Evolutionary conservation across 1,140 invertebrate species (phyloP), one percentile per base, ranked within the genome.

Genomic region (Argopecten irradians): DNA sequence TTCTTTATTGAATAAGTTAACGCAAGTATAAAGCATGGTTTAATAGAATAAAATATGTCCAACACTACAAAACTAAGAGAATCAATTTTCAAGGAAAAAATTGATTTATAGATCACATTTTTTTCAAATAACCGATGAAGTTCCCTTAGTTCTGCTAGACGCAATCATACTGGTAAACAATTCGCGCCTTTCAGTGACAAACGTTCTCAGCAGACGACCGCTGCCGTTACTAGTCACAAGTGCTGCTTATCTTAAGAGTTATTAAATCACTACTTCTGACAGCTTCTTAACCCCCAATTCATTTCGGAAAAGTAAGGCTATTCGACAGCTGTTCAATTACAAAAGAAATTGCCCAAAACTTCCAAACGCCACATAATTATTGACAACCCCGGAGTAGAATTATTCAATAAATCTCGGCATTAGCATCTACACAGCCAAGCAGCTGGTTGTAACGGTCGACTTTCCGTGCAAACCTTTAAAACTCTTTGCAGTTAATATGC

Each of bases 271-370:
- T 71, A 22, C 55, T 28, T n/a, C 13, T 71, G 55, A 71, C 55
- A 71, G 55, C 1, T n/a, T 71, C 55, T 28, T 71, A 28, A n/a
- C 55, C 55, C n/a, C 28, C 16, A 71, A 71, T 28, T 71, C 55
- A 71, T 71, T 71, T 28, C n/a, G 22, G 22, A 71, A 71, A 5
- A 71, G 55, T 71, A 71, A 71, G 55, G 55, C 55, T 7, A 71
- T 71, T 71, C 55, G 22, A n/a, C 55, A 71, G 55, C 55, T 71
- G 55, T 71, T 71, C n/a, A 71, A 71, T 71, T 71, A 71, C 55
- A 71, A 71, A 71, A n/a, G 22, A 71, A 71, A 71, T 71, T 71
- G 55, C 55, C 55, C 22, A n/a, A n/a, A 71, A 71, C 55, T 28
- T n/a, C 55, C 22, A 71, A 71, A 71, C 55, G 11, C 22, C 22